Base-by-base conservation (phyloP, 2,888 invertebrate species). In the Dasypolia templi region DNA sequence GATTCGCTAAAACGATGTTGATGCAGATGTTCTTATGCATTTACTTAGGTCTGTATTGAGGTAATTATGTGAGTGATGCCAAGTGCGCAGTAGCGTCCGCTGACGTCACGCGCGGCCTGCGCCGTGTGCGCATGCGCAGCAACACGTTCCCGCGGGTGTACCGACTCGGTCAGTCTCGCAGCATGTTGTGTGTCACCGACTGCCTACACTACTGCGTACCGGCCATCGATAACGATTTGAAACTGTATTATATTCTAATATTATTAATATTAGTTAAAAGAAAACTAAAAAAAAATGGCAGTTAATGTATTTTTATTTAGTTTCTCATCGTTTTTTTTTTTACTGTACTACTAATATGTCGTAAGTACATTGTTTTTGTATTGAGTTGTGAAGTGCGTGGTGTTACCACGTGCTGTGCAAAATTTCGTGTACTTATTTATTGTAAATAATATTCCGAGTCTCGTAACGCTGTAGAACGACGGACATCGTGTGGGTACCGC, bases 381-480 rank as follows among this genome's bases (percentile, higher is more conserved):
- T 75, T 85, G 85, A 84, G 68, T 84, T 84, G 87, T 79, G 79
- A 86, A 72, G 86, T 49, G 59, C 53, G 81, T 79, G 86, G 75
- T 56, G 53, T 62, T 64, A 39, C 72, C 67, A 74, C 69, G 67
- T 79, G 67, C 79, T 78, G 79, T 77, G 81, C 87, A 82, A 90
- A 89, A 87, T 88, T 88, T 84, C 77, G 76, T 91, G 92, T 92
- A 93, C 93, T 92, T 93, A 91, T 91, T 91, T 91, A 90, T 91
- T 93, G 91, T 93, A 92, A 91, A 92, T 92, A 92, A 85, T 84
- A 80, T 83, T 81, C 71, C 71, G 69, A 75, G 83, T 79, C 72
- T 81, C 77, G 66, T 73, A 46, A 58, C 73, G 62, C 84, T 55
- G 75, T 68, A 82, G 75, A 32, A 79, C 86, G 86, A 78, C 82